Conservation (phyloP, 2,888 invertebrate genomes). For the Sminthurinus aureus region DNA sequence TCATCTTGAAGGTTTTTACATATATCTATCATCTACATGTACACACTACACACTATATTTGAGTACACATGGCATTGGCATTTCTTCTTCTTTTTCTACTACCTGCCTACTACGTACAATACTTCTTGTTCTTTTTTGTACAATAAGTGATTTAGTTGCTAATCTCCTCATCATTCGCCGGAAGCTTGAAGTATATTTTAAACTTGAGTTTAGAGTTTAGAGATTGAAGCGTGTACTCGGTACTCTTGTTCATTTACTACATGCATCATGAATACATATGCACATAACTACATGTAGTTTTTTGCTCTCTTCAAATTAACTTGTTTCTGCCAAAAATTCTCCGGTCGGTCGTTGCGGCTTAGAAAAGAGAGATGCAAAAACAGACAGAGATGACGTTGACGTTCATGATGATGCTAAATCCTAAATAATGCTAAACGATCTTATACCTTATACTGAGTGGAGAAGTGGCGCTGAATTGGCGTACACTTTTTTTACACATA, state of each 20-base stretch:
- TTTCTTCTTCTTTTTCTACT: not conserved
- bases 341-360: not conserved
- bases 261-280: not conserved
- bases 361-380: not conserved
- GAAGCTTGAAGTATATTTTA: not conserved
- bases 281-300: not conserved
- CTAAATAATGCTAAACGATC: not conserved
- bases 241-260: too few species aligned
- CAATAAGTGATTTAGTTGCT: not conserved
- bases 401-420: not conserved
- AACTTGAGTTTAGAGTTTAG: not conserved
- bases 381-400: not conserved
- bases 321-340: not conserved
- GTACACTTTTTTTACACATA: not conserved
- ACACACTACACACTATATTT: not conserved
- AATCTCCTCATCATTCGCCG: not conserved
- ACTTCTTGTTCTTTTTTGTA: not conserved
- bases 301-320: not conserved
- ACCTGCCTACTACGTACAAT: too few species aligned
- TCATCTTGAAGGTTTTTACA: not conserved
- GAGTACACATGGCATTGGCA: not conserved
- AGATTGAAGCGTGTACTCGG: not conserved
- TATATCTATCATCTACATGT: not conserved
- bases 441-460: too few species aligned
- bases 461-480: not conserved